Base-by-base conservation (phyloP, 1,140 invertebrate genomes). In the Zophobas morio region DNA sequence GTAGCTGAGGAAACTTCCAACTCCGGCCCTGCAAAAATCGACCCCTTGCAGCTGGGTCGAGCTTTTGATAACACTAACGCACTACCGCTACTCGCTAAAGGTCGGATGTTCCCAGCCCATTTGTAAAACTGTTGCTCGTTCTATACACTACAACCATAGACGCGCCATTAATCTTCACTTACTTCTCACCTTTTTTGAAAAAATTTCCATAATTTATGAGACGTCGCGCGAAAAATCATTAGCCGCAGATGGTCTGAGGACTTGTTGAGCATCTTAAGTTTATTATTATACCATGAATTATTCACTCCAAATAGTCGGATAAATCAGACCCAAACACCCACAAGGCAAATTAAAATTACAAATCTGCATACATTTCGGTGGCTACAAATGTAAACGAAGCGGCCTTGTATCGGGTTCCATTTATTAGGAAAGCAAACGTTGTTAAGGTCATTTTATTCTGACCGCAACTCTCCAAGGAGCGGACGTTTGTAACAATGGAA, bases 321-420 rank as follows among this genome's bases (percentile, higher is more conserved):
- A 66, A 66, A 66, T 66, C 60, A 66, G 39, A 66, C 60, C 60
- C 60, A 66, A 66, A 66, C 39, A 63, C 57, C 60, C 60, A 37
- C 20, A 4, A 32, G 60, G 37, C 60, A 66, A 40, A 66, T 66
- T 66, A 66, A 66, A 66, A 66, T 66, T 66, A 42, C 60, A 66
- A 66, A 66, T 66, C 60, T 66, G 60, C 60, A 66, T 66, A 40
- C 40, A 66, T 66, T 66, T 66, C 39, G 39, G 60, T 66, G 39
- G 60, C 33, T 66, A 39, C 39, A 66, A 66, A 66, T 66, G 60
- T 66, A 66, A 66, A 66, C 60, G 60, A 66, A 33, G n/a, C 60
- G 60, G 42, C 37, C 60, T 66, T 66, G 60, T 20, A 66, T 32
- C 33, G 56, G 56, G 56, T 2, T 36, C 35, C 37, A 60, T 39